Percentiles rank a stretch among this genome's conserved stretches.
Conservation (phyloP, 2,888 invertebrate species). For the Drosophila borealis region DNA sequence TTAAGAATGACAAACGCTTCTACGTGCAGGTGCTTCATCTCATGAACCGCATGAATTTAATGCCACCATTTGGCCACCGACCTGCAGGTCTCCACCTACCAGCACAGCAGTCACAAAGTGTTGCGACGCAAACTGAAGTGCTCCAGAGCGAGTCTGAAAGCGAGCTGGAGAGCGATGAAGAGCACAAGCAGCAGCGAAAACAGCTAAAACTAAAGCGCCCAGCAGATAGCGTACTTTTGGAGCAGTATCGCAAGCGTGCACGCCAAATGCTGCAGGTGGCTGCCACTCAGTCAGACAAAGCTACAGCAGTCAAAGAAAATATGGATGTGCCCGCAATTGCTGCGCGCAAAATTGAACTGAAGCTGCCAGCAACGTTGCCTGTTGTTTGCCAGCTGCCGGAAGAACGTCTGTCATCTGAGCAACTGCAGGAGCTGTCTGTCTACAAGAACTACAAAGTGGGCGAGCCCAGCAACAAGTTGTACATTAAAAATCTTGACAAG, state of each 20-base stretch:
- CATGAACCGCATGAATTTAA: conserved; percentile 97
- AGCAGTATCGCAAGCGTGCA: conserved; percentile 70
- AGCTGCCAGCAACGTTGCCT: conserved; percentile 44
- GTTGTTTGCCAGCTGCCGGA: conserved; percentile 21
- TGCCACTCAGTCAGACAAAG: conserved; percentile 22
- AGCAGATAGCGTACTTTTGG: conserved; percentile 44
- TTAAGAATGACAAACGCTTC: conserved; percentile 91
- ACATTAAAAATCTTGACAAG: conserved; percentile 96
- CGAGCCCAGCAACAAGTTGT: conserved; percentile 92
- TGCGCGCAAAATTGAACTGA: conserved; percentile 70
- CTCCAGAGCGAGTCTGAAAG: conserved; percentile 64
- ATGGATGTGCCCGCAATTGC: conserved; percentile 8
- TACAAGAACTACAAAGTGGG: conserved; percentile 95
- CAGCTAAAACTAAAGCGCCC: conserved; percentile 10
- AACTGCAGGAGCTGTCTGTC: conserved; percentile 90
- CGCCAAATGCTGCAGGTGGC: conserved; percentile 68
- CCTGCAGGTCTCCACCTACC: conserved; percentile 17
- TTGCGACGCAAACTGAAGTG: conserved; percentile 78
- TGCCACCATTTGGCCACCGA: conserved; percentile 90
- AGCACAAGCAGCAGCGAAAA: conserved; percentile 27
- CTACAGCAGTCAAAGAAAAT: neutral
- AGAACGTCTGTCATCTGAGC: conserved; percentile 89
- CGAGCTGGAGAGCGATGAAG: conserved; percentile 83
- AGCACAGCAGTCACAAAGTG: conserved; percentile 15
- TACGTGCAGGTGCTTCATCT: conserved; percentile 94